Conservation (phyloP, 2,888 invertebrate genomes). For the Calliphora vomitoria region DNA sequence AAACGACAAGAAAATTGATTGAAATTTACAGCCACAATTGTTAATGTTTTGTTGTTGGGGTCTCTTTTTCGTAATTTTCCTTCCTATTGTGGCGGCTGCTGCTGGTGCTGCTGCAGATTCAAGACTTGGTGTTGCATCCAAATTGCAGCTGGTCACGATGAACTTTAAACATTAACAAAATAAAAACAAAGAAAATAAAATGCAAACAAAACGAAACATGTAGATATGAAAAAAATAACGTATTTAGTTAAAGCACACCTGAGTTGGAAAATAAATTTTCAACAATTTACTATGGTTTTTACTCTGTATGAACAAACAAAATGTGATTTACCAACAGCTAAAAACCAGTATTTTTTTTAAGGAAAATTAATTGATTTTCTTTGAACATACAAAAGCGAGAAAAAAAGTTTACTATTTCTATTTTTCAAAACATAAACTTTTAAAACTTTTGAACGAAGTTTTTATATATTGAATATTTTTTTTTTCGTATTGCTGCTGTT, state of each 20-base stretch:
- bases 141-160: conserved; percentile 71
- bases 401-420: conserved; percentile 24
- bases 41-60: conserved; percentile 17
- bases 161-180: conserved; percentile 64
- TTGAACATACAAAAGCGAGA: conserved; percentile 12
- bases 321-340: not conserved
- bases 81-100: not conserved
- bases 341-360: conserved; percentile 59
- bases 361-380: conserved; percentile 65
- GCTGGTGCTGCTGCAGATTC: conserved; percentile 35
- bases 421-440: conserved; percentile 18
- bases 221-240: conserved; percentile 5
- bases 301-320: not conserved
- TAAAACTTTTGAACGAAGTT: not conserved
- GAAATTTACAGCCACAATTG: conserved; percentile 66
- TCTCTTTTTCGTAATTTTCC: not conserved
- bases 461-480: not conserved
- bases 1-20: conserved; percentile 68
- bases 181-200: conserved; percentile 29
- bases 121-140: conserved; percentile 48
- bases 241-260: conserved; percentile 68
- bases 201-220: conserved; percentile 44
- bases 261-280: conserved; percentile 62
- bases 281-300: conserved; percentile 47
- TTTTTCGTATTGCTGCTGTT: not conserved